phyloP scores from a whole-genome alignment of 2,797 vertebrate species.

The Hippoglossus hippoglossus region DNA sequence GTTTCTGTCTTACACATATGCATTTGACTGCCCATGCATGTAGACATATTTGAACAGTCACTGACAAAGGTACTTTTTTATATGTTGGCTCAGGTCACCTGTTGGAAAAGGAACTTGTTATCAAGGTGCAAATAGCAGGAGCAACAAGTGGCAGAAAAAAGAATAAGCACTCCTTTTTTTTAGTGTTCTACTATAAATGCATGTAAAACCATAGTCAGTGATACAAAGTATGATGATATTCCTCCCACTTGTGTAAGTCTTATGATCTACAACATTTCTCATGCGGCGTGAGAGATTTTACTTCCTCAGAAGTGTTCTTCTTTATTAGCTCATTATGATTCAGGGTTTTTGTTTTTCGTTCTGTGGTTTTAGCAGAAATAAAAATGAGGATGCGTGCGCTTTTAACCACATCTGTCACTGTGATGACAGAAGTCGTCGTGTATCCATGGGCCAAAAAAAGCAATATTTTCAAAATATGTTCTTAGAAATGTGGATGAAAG shows the following conservation, averaged over 20 bases:
- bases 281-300: conserved; percentile 29
- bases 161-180: neutral
- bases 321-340: conserved; percentile 50
- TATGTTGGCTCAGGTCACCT: conserved; percentile 19
- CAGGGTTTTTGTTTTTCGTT: conserved; percentile 45
- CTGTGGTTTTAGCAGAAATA: conserved; percentile 29
- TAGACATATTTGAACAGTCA: conserved; percentile 33
- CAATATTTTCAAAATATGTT: neutral
- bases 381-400: conserved; percentile 66
- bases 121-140: neutral
- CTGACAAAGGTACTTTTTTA: conserved; percentile 11
- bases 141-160: neutral
- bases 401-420: conserved; percentile 3
- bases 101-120: conserved; percentile 15
- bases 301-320: conserved; percentile 57
- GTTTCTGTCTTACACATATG: conserved; percentile 18
- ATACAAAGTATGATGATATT: neutral
- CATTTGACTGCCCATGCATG: conserved; percentile 37
- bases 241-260: conserved; percentile 39
- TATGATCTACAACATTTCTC: conserved; percentile 26
- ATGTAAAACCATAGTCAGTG: neutral
- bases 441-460: conserved; percentile 11
- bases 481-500: conserved; percentile 9
- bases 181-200: neutral
- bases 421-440: conserved; percentile 12